phyloP scores from a whole-genome alignment of 2,888 invertebrate species.

The Apodemia duryi region DNA sequence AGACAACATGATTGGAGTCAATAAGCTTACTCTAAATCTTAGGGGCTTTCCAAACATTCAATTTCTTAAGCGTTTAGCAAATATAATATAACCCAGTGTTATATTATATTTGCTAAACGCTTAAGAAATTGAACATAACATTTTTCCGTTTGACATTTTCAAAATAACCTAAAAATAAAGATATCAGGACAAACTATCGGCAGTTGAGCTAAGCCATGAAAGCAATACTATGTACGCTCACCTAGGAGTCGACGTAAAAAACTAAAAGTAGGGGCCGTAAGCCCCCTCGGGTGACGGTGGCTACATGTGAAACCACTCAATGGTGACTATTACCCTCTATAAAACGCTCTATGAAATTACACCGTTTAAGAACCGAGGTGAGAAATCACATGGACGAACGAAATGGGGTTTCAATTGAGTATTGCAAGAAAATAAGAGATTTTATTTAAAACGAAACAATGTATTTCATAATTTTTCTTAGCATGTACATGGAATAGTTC shows the following conservation, averaged over 20 bases:
- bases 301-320: conserved; percentile 71
- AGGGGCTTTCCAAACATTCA: too few species aligned
- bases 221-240: conserved; percentile 56
- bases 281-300: conserved; percentile 46
- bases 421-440: not conserved
- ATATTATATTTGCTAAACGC: too few species aligned
- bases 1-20: too few species aligned
- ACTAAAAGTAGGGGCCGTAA: conserved; percentile 56
- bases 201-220: conserved; percentile 36
- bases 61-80: too few species aligned
- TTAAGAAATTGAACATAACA: too few species aligned
- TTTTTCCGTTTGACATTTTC: not conserved
- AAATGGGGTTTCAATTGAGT: not conserved
- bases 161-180: conserved; percentile 11
- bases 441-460: not conserved
- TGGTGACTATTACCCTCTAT: conserved; percentile 44
- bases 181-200: conserved; percentile 4
- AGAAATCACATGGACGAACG: conserved; percentile 23
- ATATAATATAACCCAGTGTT: too few species aligned
- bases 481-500: too few species aligned
- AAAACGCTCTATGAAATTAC: conserved; percentile 31
- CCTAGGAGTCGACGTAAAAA: conserved; percentile 52
- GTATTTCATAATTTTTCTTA: too few species aligned
- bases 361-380: conserved; percentile 26
- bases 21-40: too few species aligned